Conservation (phyloP, 2,113 vertebrate genomes). For the Cyprinodon brontotheroides region DNA sequence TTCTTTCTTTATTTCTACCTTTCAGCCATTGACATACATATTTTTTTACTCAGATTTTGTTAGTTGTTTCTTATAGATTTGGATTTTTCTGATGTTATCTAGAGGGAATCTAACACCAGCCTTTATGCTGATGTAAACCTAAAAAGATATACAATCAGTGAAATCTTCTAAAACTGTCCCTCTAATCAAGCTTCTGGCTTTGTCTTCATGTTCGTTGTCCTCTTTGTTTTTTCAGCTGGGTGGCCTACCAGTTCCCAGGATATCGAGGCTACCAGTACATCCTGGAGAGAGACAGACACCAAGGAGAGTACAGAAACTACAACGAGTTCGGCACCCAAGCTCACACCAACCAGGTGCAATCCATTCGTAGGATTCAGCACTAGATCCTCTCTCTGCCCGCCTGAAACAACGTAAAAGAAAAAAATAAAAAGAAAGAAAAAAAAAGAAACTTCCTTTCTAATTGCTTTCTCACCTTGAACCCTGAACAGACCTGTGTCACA, state of each 20-base stretch:
- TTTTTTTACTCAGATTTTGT: neutral
- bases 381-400: conserved; percentile 70
- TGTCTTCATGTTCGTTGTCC: neutral
- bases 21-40: neutral
- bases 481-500: conserved; percentile 56
- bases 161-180: neutral
- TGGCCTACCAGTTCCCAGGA: conserved; percentile 96
- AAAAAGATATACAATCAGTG: neutral
- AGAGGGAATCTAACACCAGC: neutral
- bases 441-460: conserved; percentile 27
- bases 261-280: conserved; percentile 97
- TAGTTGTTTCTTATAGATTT: neutral
- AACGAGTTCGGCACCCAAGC: conserved; percentile 93
- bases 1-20: neutral
- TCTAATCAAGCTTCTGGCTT: neutral
- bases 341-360: conserved; percentile 96
- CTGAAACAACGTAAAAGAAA: conserved; percentile 30
- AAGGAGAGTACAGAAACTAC: conserved; percentile 93
- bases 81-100: neutral
- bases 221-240: conserved; percentile 82
- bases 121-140: neutral
- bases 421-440: conserved; percentile 1
- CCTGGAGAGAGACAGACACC: conserved; percentile 91
- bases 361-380: conserved; percentile 95
- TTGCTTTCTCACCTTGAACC: conserved; percentile 37